Conservation (phyloP, 2,113 vertebrate genomes). For the Rhizomys pruinosus region DNA sequence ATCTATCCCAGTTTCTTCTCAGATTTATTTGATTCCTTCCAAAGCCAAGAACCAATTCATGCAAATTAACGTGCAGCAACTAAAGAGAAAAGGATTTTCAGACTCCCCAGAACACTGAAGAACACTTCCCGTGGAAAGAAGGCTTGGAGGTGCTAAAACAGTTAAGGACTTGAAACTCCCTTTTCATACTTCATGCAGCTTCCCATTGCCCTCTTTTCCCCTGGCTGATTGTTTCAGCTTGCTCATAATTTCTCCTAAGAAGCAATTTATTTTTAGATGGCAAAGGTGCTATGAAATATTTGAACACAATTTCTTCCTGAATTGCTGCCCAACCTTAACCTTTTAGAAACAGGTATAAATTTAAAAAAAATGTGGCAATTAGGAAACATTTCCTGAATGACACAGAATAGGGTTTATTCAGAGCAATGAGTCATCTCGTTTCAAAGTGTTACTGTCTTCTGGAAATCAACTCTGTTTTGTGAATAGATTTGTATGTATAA, state of each 20-base stretch:
- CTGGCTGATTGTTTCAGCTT: neutral
- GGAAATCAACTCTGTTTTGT: slow-evolving; percentile 41
- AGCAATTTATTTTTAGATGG: slow-evolving; percentile 21
- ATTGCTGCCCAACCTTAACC: neutral
- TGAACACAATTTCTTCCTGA: slow-evolving; percentile 23
- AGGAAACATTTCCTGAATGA: slow-evolving; percentile 51
- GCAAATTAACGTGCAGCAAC: slow-evolving; percentile 47
- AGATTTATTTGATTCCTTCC: slow-evolving; percentile 60
- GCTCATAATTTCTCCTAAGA: slow-evolving; percentile 53
- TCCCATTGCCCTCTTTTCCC: neutral
- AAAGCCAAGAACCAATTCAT: slow-evolving; percentile 54
- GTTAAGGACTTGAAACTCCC: slow-evolving; percentile 20
- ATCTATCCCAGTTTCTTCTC: slow-evolving; percentile 74
- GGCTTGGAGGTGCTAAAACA: slow-evolving; percentile 6
- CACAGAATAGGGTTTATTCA: slow-evolving; percentile 54
- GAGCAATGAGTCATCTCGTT: slow-evolving; percentile 37
- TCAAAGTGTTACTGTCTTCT: slow-evolving; percentile 40
- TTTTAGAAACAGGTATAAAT: slow-evolving; percentile 55
- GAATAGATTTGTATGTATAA: neutral
- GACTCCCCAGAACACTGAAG: slow-evolving; percentile 39
- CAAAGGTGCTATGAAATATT: slow-evolving; percentile 43
- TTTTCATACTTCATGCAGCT: neutral
- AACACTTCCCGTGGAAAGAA: slow-evolving; percentile 50
- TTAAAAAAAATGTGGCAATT: slow-evolving; percentile 25
- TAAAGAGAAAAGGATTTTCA: slow-evolving; percentile 70